Evolutionary conservation across 1,140 invertebrate genomes (phyloP), one percentile per base, ranked within the genome.

Genomic region (Trichogramma pretiosum): DNA sequence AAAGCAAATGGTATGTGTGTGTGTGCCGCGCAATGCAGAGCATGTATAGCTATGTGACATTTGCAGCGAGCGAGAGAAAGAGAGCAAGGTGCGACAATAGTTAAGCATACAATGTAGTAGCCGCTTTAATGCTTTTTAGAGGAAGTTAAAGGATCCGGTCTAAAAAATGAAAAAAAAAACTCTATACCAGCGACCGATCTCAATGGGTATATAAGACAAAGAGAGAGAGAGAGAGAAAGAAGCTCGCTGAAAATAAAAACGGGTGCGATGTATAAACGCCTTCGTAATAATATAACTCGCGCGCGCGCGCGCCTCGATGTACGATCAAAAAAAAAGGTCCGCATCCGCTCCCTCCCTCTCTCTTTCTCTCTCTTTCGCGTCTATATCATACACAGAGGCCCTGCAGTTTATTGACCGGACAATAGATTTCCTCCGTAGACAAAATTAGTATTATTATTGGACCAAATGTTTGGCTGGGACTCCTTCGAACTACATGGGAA

Each of bases 401-500:
- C n/a, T n/a, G n/a, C n/a, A n/a, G n/a, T n/a, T 52, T 56, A 58
- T 62, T 56, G 58, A 38, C 54, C 54, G 60, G 58, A 68, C 66
- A 68, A 65, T 65, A 66, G 61, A 60, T 65, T 68, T 67, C 64
- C 63, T 64, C 59, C 58, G 59, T 63, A 61, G 60, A 64, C 61
- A 52, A 65, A 67, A 68, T 68, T 64, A 67, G 64, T 68, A 59
- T 68, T 68, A 68, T 68, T 68, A 68, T 67, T 66, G 64, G 64
- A 64, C 66, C 64, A 66, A 68, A 68, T 68, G 65, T 67, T 64
- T 63, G 62, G 58, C n/a, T n/a, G n/a, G n/a, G n/a, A n/a, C n/a
- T n/a, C n/a, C n/a, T n/a, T n/a, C n/a, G n/a, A n/a, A n/a, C n/a
- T n/a, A n/a, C 38, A 51, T 68, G 66, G 66, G 63, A 64, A 66